Conservation (phyloP, 1,140 invertebrate species). For the Bombus sylvicola region DNA sequence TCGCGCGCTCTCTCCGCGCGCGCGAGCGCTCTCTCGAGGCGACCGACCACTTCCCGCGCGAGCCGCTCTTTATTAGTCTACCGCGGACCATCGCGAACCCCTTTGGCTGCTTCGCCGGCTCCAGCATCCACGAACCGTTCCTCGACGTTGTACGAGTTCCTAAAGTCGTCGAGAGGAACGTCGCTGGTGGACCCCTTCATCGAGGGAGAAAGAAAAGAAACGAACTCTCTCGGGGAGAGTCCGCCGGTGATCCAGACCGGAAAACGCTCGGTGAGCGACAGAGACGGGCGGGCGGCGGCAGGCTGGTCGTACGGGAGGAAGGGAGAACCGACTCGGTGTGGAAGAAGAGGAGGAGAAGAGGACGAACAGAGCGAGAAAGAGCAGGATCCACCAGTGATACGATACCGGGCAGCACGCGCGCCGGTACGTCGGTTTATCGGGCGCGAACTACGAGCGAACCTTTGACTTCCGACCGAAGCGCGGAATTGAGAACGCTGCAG, state of each 20-base stretch:
- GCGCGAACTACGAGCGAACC: slow-evolving; percentile 40
- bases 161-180: background rate
- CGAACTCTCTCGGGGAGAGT: background rate
- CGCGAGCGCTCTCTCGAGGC: slow-evolving; percentile 63
- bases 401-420: slow-evolving; percentile 60
- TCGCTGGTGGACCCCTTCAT: background rate
- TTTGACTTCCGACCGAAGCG: slow-evolving; percentile 33
- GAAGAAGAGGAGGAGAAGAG: slow-evolving; percentile 48
- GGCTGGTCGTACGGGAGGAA: slow-evolving; percentile 31
- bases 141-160: no score
- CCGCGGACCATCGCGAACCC: slow-evolving; percentile 80
- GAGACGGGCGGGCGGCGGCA: slow-evolving; percentile 31
- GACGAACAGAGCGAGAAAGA: slow-evolving; percentile 56
- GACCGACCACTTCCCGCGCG: slow-evolving; percentile 72
- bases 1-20: slow-evolving; percentile 47
- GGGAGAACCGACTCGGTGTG: slow-evolving; percentile 28
- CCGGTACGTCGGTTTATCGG: slow-evolving; percentile 62
- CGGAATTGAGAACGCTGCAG: slow-evolving; percentile 15
- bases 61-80: slow-evolving; percentile 81
- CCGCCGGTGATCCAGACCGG: slow-evolving; percentile 10
- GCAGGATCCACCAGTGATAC: slow-evolving; percentile 63
- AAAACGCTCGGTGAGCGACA: slow-evolving; percentile 33
- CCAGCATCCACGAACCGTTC: slow-evolving; percentile 26
- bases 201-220: background rate
- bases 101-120: slow-evolving; percentile 70